Conservation (phyloP, 2,797 vertebrate genomes). For the Pantherophis alleghaniensis region DNA sequence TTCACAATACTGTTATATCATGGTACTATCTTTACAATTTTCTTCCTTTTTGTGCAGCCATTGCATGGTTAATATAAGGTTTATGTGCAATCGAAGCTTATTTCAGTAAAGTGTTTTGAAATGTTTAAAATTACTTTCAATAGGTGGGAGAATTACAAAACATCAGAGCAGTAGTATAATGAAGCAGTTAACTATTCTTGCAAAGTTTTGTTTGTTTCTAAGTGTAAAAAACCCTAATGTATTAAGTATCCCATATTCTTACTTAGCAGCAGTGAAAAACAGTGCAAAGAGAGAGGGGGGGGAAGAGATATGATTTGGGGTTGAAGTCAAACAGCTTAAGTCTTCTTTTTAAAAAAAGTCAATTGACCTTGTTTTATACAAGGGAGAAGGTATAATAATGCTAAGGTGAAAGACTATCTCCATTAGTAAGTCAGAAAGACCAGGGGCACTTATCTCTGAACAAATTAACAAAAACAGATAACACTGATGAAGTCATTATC, state of each 20-base stretch:
- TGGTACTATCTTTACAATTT: background rate
- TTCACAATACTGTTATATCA: background rate
- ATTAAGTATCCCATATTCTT: background rate
- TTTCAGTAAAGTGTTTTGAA: background rate
- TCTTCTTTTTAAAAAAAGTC: background rate
- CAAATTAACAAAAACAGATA: conserved; percentile 10
- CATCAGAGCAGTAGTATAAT: background rate
- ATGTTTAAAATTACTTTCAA: background rate
- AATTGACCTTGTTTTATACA: background rate
- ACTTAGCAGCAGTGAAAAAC: background rate
- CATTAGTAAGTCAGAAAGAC: background rate
- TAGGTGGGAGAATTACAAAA: background rate
- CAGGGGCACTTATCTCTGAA: background rate
- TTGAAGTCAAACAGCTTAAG: background rate
- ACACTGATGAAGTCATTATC: background rate
- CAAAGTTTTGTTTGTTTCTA: background rate
- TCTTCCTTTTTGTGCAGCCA: background rate
- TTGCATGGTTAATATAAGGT: background rate
- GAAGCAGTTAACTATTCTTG: background rate
- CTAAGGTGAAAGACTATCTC: background rate
- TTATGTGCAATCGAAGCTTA: background rate
- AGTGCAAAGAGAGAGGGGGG: background rate
- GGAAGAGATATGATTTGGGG: background rate
- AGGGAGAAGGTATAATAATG: background rate
- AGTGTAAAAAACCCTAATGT: background rate